phyloP scores from a whole-genome alignment of 2,113 vertebrate genomes.

The Edolisoma coerulescens region DNA sequence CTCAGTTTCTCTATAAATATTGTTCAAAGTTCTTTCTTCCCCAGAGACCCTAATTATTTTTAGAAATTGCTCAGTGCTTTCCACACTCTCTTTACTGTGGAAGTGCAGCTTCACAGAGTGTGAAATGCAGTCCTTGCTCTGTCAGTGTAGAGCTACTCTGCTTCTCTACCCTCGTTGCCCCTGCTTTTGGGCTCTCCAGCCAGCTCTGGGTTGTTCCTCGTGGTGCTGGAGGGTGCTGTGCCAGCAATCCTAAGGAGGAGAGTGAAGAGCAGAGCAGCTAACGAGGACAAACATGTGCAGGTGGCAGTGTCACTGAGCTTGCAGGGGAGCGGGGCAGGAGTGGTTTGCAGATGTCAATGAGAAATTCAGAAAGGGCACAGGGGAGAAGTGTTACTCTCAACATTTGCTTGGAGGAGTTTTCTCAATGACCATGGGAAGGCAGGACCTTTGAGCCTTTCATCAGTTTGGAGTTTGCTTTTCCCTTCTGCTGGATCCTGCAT shows the following conservation, averaged over 20 bases:
- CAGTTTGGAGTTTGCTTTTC: neutral
- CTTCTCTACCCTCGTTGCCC: accelerated
- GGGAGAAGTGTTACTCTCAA: neutral
- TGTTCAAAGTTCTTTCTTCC: neutral
- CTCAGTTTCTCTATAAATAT: neutral
- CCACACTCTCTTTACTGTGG: neutral
- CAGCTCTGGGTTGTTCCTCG: neutral
- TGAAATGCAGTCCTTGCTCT: neutral
- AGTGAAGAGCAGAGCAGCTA: neutral
- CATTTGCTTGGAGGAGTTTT: neutral
- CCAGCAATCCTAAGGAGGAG: neutral
- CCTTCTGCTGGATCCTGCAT: neutral
- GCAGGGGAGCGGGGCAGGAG: neutral
- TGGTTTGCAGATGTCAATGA: neutral
- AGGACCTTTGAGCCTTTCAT: neutral
- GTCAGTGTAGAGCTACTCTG: neutral
- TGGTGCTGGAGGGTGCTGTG: neutral
- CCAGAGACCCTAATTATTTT: neutral
- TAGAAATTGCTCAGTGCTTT: neutral
- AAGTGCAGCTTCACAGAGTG: neutral
- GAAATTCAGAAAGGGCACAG: neutral
- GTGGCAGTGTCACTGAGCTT: neutral
- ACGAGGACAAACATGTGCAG: neutral
- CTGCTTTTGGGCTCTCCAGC: neutral
- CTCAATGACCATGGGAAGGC: neutral